Evolutionary conservation across 2,113 vertebrate genomes (phyloP), one percentile per base, ranked within the genome.

Genomic region (Rhabdomys dilectus): DNA sequence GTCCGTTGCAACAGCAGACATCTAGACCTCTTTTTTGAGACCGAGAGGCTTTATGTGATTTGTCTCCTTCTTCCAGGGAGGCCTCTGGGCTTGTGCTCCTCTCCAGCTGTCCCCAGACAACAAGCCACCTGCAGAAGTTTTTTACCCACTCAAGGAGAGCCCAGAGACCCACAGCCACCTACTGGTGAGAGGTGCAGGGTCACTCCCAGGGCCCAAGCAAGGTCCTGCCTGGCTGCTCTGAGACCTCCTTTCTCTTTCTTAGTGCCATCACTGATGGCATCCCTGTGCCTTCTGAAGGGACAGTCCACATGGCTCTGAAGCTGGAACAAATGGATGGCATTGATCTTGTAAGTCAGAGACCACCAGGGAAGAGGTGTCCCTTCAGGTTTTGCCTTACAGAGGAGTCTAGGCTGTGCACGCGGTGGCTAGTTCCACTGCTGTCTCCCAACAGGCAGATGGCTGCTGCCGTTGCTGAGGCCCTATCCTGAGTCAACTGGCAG

Each of bases 71-170:
- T 88, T 42, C 3, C 90, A 99, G 99, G 96, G 98, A 98, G 8
- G 82, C 89, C 62, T 99, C 99, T 1, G 99, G 99, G 10, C 98
- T 99, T 1, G 98, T 98, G 3, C 98, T 99, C 34, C 98, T 99
- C 10, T 99, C 98, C 53, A n/a, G 93, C 72, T 99, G 98, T 93
- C 97, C 92, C 31, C 95, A 93, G 15, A 91, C 97, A 39, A 96
- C 98, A 2, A 97, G 98, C 80, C 77, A 24, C 58, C 96, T 99
- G n/a, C 98, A 98, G 72, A 97, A 58, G 31, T 99, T 97, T 97
- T 99, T 98, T 39, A 29, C 19, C 7, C 8, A 39, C 5, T 96
- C 97, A 13, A 97, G 92, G 1, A 97, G 56, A 51, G 42, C 89
- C 9, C 97, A 97, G 86, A 97, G 22, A 26, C 97, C 98, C 51